Conservation (phyloP, 2,797 vertebrate genomes). For the Clamator glandarius region DNA sequence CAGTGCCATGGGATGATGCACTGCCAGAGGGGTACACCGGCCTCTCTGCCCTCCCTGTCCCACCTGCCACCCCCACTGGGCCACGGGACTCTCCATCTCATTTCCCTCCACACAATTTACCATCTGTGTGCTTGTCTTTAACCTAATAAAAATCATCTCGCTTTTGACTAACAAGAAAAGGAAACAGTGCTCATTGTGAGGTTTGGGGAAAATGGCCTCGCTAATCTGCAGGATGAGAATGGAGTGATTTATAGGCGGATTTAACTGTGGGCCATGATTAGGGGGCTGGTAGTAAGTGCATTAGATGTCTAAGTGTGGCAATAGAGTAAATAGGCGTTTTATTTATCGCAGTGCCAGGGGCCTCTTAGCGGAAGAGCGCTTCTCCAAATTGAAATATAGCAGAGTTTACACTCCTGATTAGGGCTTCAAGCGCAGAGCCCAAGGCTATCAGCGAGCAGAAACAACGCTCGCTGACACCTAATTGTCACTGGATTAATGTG, state of each 20-base stretch:
- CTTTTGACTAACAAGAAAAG: slow-evolving; percentile 90
- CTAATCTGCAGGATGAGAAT: slow-evolving; percentile 94
- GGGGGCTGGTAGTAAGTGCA: slow-evolving; percentile 89
- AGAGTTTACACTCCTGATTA: slow-evolving; percentile 99
- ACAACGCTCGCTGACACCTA: slow-evolving; percentile 92
- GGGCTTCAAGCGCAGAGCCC: slow-evolving; percentile 95
- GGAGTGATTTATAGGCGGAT: slow-evolving; percentile 92
- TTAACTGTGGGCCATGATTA: slow-evolving; percentile 94
- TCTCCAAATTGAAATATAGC: slow-evolving; percentile 99
- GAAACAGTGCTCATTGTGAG: slow-evolving; percentile 93
- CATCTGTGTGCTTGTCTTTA: slow-evolving; percentile 91
- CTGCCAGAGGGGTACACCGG: not conserved
- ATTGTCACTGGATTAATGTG: slow-evolving; percentile 98
- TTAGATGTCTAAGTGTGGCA: slow-evolving; percentile 93
- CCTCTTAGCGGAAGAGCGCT: slow-evolving; percentile 99
- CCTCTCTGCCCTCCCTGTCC: not conserved
- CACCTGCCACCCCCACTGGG: slow-evolving; percentile 14
- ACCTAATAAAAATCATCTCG: slow-evolving; percentile 89
- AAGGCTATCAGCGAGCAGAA: slow-evolving; percentile 96
- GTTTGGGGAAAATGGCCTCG: slow-evolving; percentile 93
- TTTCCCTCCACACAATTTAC: slow-evolving; percentile 86
- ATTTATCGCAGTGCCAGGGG: slow-evolving; percentile 99
- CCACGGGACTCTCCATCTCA: slow-evolving; percentile 81
- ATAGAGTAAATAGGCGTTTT: slow-evolving; percentile 99
- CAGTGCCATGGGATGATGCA: not conserved